Base-by-base conservation (phyloP, 2,797 vertebrate species). In the Harpagifer antarcticus region DNA sequence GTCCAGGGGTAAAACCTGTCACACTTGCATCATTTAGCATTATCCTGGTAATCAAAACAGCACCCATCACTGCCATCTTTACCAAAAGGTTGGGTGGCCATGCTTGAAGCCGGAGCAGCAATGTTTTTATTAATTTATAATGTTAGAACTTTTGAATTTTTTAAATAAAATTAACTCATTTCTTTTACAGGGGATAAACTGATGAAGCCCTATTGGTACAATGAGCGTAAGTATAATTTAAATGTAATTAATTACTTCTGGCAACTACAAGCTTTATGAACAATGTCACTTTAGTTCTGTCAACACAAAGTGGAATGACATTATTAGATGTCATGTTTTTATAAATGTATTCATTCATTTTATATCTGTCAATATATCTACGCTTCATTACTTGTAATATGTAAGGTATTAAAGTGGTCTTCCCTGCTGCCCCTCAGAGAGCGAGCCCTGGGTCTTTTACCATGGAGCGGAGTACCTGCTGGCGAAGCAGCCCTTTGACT, bases 391-490 rank as follows among this genome's bases (percentile, higher is more conserved):
- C 2, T 16, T 64, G 3, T 9, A 42, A n/a, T 44, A 11, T 44
- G 7, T 59, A 27, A 4, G 23, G 31, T 43, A n/a, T 33, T 57
- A 2, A n/a, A 23, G 20, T 17, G 40, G 31, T 66, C 12, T 0
- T 31, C 0, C n/a, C 11, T 63, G 10, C 43, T 62, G 14, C 52
- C 9, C 49, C 43, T 48, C 88, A 96, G 95, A 95, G 86, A 91
- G 88, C 12, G 93, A 95, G 16, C 94, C 96, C 0, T 98, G 97
- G 97, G 91, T 96, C 49, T 99, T 97, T 84, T 95, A 95, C 84
- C 95, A 90, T 16, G 94, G 96, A 55, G 94, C 96, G 1, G 97
- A 98, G 82, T 99, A 98, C 81, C 92, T 96, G 79, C 91, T 98
- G 85, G 90, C 93, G n/a, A 93, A 88, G 68, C 86, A 89, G 68